phyloP scores from a whole-genome alignment of 2,888 invertebrate species.

The Doris montereyensis region DNA sequence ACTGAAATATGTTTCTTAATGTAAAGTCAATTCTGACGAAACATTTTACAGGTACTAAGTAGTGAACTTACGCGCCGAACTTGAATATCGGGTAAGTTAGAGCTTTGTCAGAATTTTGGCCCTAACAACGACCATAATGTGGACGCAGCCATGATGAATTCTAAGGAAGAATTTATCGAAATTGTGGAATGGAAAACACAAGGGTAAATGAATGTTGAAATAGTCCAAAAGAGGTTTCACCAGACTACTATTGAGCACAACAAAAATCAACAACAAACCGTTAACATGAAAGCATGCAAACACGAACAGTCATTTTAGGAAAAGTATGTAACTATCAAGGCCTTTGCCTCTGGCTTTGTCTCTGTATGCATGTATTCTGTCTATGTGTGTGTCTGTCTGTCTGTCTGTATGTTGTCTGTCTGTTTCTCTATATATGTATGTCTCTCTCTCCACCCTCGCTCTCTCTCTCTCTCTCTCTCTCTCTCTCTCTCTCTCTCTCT shows the following conservation, averaged over 20 bases:
- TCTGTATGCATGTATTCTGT: background rate
- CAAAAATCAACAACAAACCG: background rate
- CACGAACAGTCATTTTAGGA: no score
- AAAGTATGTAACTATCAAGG: no score
- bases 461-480: constrained; percentile 15
- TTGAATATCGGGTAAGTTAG: no score
- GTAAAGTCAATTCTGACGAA: background rate
- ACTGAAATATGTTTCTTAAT: background rate
- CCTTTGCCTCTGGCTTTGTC: no score
- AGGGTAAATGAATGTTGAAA: background rate
- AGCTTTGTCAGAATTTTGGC: no score
- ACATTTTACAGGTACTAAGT: no score
- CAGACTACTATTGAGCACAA: background rate
- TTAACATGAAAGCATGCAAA: no score
- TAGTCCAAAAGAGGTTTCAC: background rate
- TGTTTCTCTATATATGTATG: no score
- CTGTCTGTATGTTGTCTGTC: background rate
- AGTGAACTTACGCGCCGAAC: no score
- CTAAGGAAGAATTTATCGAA: constrained; percentile 28
- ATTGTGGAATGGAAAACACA: background rate
- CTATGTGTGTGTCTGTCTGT: background rate
- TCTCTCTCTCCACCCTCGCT: background rate
- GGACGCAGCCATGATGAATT: constrained; percentile 40
- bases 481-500: background rate
- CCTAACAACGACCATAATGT: constrained; percentile 35